Conservation (phyloP, 2,888 invertebrate species). For the Epistrophe grossulariae region DNA sequence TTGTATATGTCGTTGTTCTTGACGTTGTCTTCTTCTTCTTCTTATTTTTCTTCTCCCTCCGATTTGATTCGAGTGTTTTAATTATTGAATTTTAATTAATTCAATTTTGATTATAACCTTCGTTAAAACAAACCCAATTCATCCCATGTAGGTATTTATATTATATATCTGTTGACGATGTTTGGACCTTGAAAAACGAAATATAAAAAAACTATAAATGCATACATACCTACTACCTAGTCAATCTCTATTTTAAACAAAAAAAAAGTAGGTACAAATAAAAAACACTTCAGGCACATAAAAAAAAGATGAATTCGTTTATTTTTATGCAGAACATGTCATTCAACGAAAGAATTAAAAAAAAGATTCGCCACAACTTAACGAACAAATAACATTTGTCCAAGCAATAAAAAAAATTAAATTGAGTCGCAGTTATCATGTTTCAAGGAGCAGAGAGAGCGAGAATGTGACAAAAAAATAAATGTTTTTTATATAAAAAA, state of each 20-base stretch:
- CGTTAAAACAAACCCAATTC: background rate
- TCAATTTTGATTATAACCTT: slow-evolving; percentile 35
- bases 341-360: background rate
- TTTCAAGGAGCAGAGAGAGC: background rate
- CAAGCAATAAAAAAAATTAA: background rate
- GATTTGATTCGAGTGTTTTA: slow-evolving; percentile 29
- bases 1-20: background rate
- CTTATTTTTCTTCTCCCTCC: slow-evolving; percentile 2
- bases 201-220: slow-evolving; percentile 16
- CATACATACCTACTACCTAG: no score
- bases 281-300: background rate
- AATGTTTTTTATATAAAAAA: background rate
- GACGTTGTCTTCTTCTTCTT: background rate
- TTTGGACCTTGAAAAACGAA: background rate
- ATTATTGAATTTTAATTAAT: slow-evolving; percentile 45
- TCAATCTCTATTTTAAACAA: background rate
- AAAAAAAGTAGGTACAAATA: background rate
- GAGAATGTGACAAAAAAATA: background rate
- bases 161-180: background rate
- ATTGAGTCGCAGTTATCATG: slow-evolving; percentile 16
- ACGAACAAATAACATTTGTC: slow-evolving; percentile 5
- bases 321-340: slow-evolving; percentile 3
- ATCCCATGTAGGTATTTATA: background rate
- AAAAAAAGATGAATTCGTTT: slow-evolving; percentile 13
- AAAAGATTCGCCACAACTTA: slow-evolving; percentile 6